Evolutionary conservation across 1,140 invertebrate species (phyloP).

Genomic region (Drosophila suzukii): DNA sequence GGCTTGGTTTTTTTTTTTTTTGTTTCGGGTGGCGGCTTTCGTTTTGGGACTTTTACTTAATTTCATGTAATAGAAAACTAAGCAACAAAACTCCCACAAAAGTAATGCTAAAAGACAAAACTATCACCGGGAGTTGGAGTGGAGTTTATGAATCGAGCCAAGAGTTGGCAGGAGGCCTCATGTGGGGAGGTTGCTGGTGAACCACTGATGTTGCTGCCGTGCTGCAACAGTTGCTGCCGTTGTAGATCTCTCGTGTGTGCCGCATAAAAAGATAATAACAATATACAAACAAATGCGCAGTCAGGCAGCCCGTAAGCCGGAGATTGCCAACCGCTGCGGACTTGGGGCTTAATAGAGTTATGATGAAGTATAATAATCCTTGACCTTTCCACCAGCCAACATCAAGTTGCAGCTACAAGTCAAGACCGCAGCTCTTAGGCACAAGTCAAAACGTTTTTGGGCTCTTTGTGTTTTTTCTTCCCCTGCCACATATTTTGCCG

Average conservation of each 20-base stretch:
- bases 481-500: slow-evolving; percentile 8
- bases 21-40: slow-evolving; percentile 63
- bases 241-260: slow-evolving; percentile 62
- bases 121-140: slow-evolving; percentile 60
- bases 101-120: slow-evolving; percentile 52
- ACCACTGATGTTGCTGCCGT: slow-evolving; percentile 13
- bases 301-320: slow-evolving; percentile 41
- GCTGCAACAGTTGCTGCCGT: slow-evolving; percentile 16
- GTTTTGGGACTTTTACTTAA: slow-evolving; percentile 76
- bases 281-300: slow-evolving; percentile 73
- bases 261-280: slow-evolving; percentile 69
- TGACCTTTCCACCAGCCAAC: slow-evolving; percentile 74
- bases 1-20: neutral
- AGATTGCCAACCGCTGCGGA: slow-evolving; percentile 42
- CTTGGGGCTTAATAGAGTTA: slow-evolving; percentile 72
- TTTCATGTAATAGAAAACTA: slow-evolving; percentile 67
- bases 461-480: slow-evolving; percentile 26
- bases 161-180: slow-evolving; percentile 29
- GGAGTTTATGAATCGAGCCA: slow-evolving; percentile 17
- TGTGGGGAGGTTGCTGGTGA: slow-evolving; percentile 12
- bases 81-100: slow-evolving; percentile 63
- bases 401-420: slow-evolving; percentile 46
- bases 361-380: slow-evolving; percentile 82
- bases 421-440: slow-evolving; percentile 48
- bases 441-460: slow-evolving; percentile 59